A percentile compares a stretch with the other conserved stretches of the same genome.
Conservation (phyloP, 2,113 vertebrate species). For the Columba livia region DNA sequence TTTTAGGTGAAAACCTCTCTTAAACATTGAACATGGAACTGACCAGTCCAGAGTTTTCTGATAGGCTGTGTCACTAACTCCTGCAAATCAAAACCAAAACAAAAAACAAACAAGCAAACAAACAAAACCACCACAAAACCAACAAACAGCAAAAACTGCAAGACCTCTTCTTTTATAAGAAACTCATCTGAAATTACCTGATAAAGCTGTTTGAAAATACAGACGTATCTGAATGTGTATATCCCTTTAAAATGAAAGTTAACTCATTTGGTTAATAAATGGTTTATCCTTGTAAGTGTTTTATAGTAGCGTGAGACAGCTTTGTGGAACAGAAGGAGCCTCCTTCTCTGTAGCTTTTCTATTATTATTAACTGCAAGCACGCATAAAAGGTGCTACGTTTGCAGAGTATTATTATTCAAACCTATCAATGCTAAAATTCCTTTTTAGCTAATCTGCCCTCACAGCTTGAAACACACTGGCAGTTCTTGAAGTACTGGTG, state of each 20-base stretch:
- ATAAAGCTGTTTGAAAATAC: neutral
- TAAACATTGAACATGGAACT: neutral
- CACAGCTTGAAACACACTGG: constrained; percentile 20
- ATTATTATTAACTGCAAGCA: neutral
- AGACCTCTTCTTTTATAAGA: neutral
- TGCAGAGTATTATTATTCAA: constrained; percentile 33
- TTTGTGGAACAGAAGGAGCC: constrained; percentile 8
- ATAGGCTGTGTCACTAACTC: neutral
- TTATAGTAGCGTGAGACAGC: neutral
- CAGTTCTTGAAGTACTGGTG: neutral
- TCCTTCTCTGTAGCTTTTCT: constrained; percentile 19
- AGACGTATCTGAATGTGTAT: neutral
- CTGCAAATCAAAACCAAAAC: neutral
- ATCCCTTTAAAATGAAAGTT: constrained; percentile 9
- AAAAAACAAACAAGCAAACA: too few species aligned
- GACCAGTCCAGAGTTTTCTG: neutral
- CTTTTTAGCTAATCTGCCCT: constrained; percentile 35
- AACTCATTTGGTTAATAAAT: neutral
- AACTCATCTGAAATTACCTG: neutral
- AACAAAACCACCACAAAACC: neutral
- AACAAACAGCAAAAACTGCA: neutral
- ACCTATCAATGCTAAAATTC: constrained; percentile 26
- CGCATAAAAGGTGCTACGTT: constrained; percentile 14
- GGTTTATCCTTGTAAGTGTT: neutral
- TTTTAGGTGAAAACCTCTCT: neutral